Evolutionary conservation across 2,888 invertebrate species (phyloP).

Genomic region (Antheraea yamamai): DNA sequence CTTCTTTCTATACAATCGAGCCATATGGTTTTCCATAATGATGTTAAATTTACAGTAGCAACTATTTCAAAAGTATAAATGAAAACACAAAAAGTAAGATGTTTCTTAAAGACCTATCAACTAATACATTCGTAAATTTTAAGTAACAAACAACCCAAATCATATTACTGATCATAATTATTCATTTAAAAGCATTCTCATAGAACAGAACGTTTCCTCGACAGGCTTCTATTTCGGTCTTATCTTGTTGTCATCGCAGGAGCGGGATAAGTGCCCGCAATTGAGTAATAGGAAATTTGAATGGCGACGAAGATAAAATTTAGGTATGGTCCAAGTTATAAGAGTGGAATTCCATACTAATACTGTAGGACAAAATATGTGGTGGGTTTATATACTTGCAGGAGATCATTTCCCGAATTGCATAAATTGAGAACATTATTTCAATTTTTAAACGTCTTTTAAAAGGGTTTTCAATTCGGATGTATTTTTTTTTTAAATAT

Average conservation of each 20-base stretch:
- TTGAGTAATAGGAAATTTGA: conserved; percentile 76
- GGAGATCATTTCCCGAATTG: no score
- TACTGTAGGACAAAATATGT: no score
- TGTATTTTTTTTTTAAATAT: no score
- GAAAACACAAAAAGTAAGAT: background rate
- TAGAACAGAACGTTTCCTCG: conserved; percentile 20
- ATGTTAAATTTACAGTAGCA: background rate
- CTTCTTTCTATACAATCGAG: background rate
- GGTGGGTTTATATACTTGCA: no score
- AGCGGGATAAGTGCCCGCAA: conserved; percentile 69
- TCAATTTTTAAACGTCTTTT: no score
- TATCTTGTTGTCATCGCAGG: conserved; percentile 60
- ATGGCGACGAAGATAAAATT: conserved; percentile 55
- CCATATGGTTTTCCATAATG: background rate
- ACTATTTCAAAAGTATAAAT: background rate
- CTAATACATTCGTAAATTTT: background rate
- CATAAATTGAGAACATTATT: no score
- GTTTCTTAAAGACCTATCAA: background rate
- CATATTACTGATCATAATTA: conserved; percentile 16
- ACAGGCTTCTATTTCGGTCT: conserved; percentile 56
- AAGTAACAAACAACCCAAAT: conserved; percentile 8
- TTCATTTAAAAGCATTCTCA: conserved; percentile 14
- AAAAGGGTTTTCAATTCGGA: no score
- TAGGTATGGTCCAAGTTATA: conserved; percentile 43
- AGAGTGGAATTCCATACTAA: conserved; percentile 14